These are phyloP conservation scores for Hecatera dysodea DNA, from an alignment of 2,888 invertebrate species.

Conservation along the genomic window DNA sequence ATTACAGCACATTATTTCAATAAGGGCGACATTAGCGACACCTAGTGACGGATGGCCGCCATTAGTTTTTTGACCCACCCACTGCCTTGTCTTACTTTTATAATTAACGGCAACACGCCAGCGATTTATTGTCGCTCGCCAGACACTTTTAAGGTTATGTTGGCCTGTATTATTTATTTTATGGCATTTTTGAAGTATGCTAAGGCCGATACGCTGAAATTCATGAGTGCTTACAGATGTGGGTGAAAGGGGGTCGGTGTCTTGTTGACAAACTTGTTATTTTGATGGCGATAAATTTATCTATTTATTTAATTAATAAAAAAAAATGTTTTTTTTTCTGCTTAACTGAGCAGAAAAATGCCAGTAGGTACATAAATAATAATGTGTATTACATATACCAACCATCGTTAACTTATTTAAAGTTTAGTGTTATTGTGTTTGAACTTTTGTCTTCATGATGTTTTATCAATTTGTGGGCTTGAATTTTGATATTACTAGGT, in stretches of 20 bases:
- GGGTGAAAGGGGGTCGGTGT: neutral
- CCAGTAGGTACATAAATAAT: too few relatives aligned
- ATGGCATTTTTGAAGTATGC: slow-evolving; percentile 35
- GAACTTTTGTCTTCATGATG: too few relatives aligned
- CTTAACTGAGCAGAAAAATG: too few relatives aligned
- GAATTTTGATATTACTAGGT: too few relatives aligned
- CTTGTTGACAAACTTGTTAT: neutral
- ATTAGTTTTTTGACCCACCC: slow-evolving; percentile 61
- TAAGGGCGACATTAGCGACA: slow-evolving; percentile 51
- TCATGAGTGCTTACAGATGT: slow-evolving; percentile 12
- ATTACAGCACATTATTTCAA: slow-evolving; percentile 37
- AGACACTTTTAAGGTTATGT: slow-evolving; percentile 55
- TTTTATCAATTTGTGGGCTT: too few relatives aligned
- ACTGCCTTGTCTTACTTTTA: slow-evolving; percentile 58
- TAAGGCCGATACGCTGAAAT: slow-evolving; percentile 24
- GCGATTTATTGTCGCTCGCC: slow-evolving; percentile 55
- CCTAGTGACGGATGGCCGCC: slow-evolving; percentile 61
- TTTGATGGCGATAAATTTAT: too few relatives aligned
- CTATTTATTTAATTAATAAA: too few relatives aligned
- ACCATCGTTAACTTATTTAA: too few relatives aligned
- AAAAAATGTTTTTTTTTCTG: too few relatives aligned
- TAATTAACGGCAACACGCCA: slow-evolving; percentile 62
- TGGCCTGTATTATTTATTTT: slow-evolving; percentile 49
- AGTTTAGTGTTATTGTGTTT: too few relatives aligned
- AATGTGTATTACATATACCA: too few relatives aligned